Percentiles rank a stretch among this genome's conserved stretches.
phyloP scores from a whole-genome alignment of 2,888 invertebrate genomes.

The Melitaea athalia region DNA sequence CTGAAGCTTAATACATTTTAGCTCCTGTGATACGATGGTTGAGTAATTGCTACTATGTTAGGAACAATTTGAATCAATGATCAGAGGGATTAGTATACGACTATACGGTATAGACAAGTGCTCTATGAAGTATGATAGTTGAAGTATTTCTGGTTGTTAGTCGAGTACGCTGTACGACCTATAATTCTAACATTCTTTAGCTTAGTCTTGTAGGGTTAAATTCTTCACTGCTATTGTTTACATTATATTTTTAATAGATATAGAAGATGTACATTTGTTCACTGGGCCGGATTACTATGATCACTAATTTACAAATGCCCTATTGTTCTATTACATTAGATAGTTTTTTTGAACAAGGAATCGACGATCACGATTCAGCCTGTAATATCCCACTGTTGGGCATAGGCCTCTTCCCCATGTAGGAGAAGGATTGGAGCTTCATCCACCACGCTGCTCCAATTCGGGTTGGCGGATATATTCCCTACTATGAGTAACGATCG shows the following conservation, averaged over 20 bases:
- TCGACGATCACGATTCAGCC: too few relatives aligned
- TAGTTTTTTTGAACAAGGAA: too few relatives aligned
- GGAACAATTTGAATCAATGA: conserved; percentile 41
- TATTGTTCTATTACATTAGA: too few relatives aligned
- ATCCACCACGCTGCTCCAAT: too few relatives aligned
- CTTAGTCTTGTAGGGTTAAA: neutral
- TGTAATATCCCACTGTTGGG: too few relatives aligned
- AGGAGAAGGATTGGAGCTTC: too few relatives aligned
- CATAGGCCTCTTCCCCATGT: too few relatives aligned
- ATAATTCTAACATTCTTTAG: neutral
- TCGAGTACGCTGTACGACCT: neutral
- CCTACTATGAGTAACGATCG: too few relatives aligned
- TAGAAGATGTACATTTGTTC: neutral
- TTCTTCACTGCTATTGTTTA: too few relatives aligned
- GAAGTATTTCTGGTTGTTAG: conserved; percentile 12
- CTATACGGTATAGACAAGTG: conserved; percentile 15
- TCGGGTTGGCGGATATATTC: too few relatives aligned
- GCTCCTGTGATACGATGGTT: conserved; percentile 42
- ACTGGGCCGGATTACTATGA: too few relatives aligned
- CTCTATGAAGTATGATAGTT: neutral
- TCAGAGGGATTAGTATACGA: conserved; percentile 34
- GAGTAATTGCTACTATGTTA: conserved; percentile 69
- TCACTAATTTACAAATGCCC: too few relatives aligned
- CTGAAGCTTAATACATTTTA: conserved; percentile 51
- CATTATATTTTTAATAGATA: neutral